Conservation (phyloP, 1,140 invertebrate genomes). For the Euura saliciscinereae region DNA sequence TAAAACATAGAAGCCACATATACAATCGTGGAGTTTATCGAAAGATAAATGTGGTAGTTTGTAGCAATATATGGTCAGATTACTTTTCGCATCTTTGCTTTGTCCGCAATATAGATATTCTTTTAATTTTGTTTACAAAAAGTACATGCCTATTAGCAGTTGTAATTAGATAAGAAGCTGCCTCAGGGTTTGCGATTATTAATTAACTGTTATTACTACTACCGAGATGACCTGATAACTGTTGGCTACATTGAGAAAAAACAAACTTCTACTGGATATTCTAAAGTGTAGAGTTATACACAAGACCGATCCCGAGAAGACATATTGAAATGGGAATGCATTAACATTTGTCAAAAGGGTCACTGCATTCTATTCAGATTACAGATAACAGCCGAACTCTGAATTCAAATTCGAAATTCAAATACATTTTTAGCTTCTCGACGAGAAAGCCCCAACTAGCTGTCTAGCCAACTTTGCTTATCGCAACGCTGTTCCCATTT, state of each 20-base stretch:
- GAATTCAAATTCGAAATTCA: background rate
- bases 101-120: no score
- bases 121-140: no score
- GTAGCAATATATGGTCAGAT: no score
- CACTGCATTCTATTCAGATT: background rate
- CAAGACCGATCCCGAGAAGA: background rate
- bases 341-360: background rate
- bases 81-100: no score
- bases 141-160: no score
- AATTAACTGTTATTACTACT: background rate
- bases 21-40: no score
- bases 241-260: background rate
- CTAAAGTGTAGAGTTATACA: background rate
- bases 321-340: background rate
- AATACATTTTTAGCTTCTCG: background rate
- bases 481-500: no score
- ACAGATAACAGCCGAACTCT: background rate
- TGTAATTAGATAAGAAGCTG: no score
- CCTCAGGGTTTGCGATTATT: background rate
- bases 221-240: background rate
- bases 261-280: background rate
- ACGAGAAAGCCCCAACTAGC: background rate
- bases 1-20: no score
- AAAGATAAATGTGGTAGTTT: no score
- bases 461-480: no score